Base-by-base conservation (phyloP, 2,113 vertebrate species). In the Paraplagusia blochii region DNA sequence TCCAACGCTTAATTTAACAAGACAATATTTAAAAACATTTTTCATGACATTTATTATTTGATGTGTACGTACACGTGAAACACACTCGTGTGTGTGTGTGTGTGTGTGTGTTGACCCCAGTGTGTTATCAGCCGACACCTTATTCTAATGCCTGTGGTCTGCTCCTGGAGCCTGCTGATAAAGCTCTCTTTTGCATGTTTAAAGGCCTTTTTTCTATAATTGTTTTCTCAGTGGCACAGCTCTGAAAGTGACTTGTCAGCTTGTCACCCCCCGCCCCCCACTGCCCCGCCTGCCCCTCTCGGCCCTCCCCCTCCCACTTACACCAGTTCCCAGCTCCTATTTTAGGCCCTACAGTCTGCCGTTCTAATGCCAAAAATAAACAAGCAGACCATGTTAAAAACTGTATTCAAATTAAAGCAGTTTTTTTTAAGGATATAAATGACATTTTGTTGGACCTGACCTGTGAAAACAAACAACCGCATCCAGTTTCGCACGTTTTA, bases 221-320 rank as follows among this genome's bases (percentile, higher is more conserved):
- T 85, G 69, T 78, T 72, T 40, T 46, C 44, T 69, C 54, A 58
- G 63, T 61, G 68, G 66, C 68, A 61, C 44, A 11, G 38, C 55
- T 53, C 72, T 80, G 55, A 72, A 76, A 86, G 79, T 80, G 70
- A 82, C 74, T 79, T 68, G 72, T 86, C 84, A 72, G 68, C 56
- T 19, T 63, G 69, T 72, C 81, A 58, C 70, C 53, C 35, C 22
- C 44, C 44, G 1, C 50, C 44, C 16, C 33, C 47, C 0, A 50
- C 43, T 12, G n/a, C 54, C 1, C 16, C 43, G 5, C 68, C 59
- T 7, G 9, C 53, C 13, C 19, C 13, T 40, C 11, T 0, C 35
- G 33, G 19, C 12, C 19, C 1, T n/a, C n/a, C 17, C 14, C 45
- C 38, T 4, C 11, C 36, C 15, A 12, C 16, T 42, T 18, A 15